These are phyloP conservation scores for Danio jaintianensis DNA, from an alignment of 2,797 vertebrate species.

Conservation along the genomic window DNA sequence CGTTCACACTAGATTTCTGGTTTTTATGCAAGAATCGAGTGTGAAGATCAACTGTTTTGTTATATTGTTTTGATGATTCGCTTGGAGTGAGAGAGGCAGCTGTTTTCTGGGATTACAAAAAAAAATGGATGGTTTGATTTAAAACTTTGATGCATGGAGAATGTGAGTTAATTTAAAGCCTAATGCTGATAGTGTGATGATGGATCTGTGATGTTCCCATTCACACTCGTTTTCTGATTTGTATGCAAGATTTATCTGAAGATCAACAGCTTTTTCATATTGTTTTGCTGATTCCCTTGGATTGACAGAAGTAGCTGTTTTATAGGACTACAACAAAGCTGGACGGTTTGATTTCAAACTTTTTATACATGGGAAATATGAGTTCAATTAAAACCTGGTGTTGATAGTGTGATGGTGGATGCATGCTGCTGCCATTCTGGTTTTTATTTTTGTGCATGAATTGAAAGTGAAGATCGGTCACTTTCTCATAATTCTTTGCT, in stretches of 20 bases:
- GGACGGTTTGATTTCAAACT: background rate
- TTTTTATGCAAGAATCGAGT: background rate
- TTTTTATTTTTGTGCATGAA: slow-evolving; percentile 7
- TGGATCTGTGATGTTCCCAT: background rate
- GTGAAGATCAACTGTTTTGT: slow-evolving; percentile 25
- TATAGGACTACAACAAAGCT: no score
- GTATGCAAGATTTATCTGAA: no score
- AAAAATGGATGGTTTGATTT: slow-evolving; percentile 10
- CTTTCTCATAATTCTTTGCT: background rate
- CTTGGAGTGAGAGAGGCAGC: background rate
- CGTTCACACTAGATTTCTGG: background rate
- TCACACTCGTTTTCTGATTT: no score
- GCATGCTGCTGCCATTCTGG: background rate
- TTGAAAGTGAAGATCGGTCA: slow-evolving; percentile 11
- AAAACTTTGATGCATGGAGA: slow-evolving; percentile 19
- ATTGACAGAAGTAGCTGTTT: no score
- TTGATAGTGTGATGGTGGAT: slow-evolving; percentile 29
- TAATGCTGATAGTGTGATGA: slow-evolving; percentile 17
- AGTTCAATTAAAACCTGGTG: background rate
- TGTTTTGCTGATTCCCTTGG: no score
- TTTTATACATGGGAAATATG: slow-evolving; percentile 10
- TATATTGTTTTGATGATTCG: background rate
- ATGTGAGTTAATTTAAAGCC: background rate
- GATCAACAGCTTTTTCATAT: no score
- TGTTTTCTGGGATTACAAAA: background rate